These are phyloP conservation scores for Baryphthengus martii DNA, from an alignment of 2,113 vertebrate genomes.

Conservation along the genomic window DNA sequence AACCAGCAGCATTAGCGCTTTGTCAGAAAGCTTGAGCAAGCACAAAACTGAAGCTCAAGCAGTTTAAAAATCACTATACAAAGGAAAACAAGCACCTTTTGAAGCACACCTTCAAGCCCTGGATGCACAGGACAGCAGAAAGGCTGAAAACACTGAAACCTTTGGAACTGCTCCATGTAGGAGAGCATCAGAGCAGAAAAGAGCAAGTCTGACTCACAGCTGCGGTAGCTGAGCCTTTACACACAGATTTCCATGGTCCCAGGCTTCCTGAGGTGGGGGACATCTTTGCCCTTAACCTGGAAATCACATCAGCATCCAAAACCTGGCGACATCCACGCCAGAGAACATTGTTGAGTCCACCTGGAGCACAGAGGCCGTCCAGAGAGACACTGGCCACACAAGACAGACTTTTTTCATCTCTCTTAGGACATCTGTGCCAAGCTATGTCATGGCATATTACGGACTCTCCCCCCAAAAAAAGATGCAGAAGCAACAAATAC, in stretches of 20 bases:
- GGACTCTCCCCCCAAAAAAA: background rate
- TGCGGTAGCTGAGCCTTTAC: background rate
- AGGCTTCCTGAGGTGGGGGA: background rate
- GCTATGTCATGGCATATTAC: fast-evolving
- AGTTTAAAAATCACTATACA: background rate
- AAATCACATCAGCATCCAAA: background rate
- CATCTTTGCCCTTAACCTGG: background rate
- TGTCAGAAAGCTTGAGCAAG: background rate
- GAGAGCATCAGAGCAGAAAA: background rate
- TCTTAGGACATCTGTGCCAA: background rate
- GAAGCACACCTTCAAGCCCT: background rate
- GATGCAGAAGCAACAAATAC: background rate
- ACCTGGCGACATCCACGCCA: background rate
- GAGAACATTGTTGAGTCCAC: background rate
- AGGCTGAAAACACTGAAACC: background rate
- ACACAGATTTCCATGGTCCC: background rate
- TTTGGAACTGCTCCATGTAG: background rate
- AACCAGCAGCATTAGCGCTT: background rate
- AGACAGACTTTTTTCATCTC: background rate
- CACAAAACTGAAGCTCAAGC: background rate
- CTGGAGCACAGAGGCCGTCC: background rate
- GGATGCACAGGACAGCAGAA: background rate
- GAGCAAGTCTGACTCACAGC: background rate
- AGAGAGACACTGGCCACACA: background rate
- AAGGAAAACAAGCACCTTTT: background rate